Base-by-base conservation (phyloP, 1,140 invertebrate genomes). In the Ectropis grisescens region DNA sequence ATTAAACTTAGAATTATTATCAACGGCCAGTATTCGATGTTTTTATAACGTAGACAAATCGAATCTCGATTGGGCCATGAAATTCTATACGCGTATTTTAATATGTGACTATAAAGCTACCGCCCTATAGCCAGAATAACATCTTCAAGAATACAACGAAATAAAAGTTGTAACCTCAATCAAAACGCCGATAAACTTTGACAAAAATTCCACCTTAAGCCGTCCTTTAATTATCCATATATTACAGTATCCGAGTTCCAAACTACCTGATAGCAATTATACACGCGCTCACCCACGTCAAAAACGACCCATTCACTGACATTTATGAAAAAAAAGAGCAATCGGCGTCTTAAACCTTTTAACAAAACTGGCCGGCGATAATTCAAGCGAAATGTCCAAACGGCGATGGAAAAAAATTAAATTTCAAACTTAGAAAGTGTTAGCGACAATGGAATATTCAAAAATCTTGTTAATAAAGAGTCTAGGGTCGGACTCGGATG, bases 341-440 rank as follows among this genome's bases (percentile, higher is more conserved):
- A 62, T 57, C 58, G 57, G 35, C 48, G 49, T 47, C 61, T 64
- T 70, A 69, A 66, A 69, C 60, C 69, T 70, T 75, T 68, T 72
- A 75, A 72, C 69, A 68, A 67, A 70, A 66, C 67, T 71, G 62
- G 60, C 66, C 65, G 59, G 67, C 60, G 60, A 76, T 79, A 79
- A 76, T 70, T 79, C 71, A 79, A 72, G 74, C 74, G 64, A 79
- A 79, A 79, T 79, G 74, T 74, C 74, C 69, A 74, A 74, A 76
- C 62, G 51, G 50, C 2, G 39, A 42, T 19, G 41, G 49, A 57
- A 68, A 70, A 68, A 69, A 60, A 55, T 54, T 45, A 52, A 60
- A 55, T 66, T 59, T 67, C 53, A 48, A 70, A 68, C 54, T 33
- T 76, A 71, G 74, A 79, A 79, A 79, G 74, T 79, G 74, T 79